Percentiles rank a stretch among this genome's conserved stretches.
Conservation (phyloP, 2,797 vertebrate species). For the Rhinoraja longicauda region DNA sequence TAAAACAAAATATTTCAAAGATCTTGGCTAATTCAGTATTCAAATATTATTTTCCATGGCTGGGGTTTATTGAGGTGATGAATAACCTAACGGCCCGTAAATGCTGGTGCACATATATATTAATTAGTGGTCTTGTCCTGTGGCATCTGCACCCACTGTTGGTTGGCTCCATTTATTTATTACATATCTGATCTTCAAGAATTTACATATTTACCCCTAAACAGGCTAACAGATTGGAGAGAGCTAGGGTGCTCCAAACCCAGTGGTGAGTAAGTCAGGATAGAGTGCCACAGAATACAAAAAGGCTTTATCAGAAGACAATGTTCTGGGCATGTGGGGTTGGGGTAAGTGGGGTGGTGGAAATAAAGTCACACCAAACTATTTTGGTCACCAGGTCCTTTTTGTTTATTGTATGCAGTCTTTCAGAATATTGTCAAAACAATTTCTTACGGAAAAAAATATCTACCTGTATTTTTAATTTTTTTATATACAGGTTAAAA, state of each 20-base stretch:
- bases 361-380: not conserved
- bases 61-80: not conserved
- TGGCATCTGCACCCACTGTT: not conserved
- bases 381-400: not conserved
- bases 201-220: not conserved
- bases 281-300: too few relatives aligned
- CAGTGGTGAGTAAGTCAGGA: not conserved
- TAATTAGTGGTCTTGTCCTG: not conserved
- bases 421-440: not conserved
- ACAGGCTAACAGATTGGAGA: not conserved
- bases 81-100: too few relatives aligned
- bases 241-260: not conserved
- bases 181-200: not conserved
- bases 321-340: not conserved
- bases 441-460: not conserved
- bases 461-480: not conserved
- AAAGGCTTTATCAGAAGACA: not conserved
- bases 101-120: not conserved
- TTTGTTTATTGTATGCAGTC: conserved; percentile 1
- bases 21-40: not conserved
- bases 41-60: conserved; percentile 41
- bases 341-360: too few relatives aligned
- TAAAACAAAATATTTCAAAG: not conserved
- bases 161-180: not conserved
- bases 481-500: not conserved